phyloP scores from a whole-genome alignment of 2,888 invertebrate species.

The Drosophila neotestacea region DNA sequence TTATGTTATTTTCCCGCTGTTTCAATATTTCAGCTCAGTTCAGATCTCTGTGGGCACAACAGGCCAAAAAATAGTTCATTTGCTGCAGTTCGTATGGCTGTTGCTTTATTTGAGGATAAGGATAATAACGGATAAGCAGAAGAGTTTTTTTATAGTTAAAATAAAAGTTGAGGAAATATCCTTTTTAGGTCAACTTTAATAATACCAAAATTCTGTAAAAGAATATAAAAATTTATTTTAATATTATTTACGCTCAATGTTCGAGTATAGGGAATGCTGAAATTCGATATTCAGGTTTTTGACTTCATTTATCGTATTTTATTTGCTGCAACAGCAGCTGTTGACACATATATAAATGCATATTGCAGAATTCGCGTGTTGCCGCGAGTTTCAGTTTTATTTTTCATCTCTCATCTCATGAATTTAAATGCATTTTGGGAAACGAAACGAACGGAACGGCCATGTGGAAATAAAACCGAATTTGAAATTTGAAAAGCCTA shows the following conservation, averaged over 20 bases:
- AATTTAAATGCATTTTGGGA: conserved; percentile 57
- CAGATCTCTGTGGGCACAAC: conserved; percentile 13
- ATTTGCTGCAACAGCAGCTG: conserved; percentile 57
- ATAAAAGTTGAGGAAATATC: neutral
- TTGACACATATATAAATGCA: conserved; percentile 58
- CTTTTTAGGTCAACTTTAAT: neutral
- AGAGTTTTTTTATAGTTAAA: neutral
- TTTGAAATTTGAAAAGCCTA: conserved; percentile 39
- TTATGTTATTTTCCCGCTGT: conserved; percentile 62
- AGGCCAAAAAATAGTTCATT: conserved; percentile 16
- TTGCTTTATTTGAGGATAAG: neutral
- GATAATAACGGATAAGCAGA: neutral
- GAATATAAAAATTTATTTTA: neutral
- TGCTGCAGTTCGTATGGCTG: neutral
- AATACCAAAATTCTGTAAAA: neutral
- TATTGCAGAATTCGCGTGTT: conserved; percentile 38
- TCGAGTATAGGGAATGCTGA: conserved; percentile 18
- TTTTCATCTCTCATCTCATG: conserved; percentile 25
- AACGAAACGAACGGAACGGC: conserved; percentile 4
- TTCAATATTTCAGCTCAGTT: conserved; percentile 16
- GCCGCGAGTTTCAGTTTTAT: conserved; percentile 6
- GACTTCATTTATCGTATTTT: conserved; percentile 36
- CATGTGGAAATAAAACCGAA: conserved; percentile 7
- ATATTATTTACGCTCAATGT: neutral
- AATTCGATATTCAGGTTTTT: neutral